Conservation (phyloP, 1,140 invertebrate genomes). For the Adelges cooleyi region DNA sequence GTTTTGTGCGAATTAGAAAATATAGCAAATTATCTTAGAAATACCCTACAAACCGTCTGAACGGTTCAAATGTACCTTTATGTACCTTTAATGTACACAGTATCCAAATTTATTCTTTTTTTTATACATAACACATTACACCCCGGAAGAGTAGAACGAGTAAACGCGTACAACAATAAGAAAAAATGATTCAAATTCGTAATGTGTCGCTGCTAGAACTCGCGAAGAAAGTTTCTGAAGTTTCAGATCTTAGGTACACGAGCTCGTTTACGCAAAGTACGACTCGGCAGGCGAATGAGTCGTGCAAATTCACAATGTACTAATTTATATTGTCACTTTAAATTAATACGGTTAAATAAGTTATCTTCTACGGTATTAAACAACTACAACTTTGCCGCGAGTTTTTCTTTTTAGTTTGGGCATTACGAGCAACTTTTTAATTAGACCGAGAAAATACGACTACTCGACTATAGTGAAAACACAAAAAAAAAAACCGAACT, state of each 20-base stretch:
- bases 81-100: too few relatives aligned
- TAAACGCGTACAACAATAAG: too few relatives aligned
- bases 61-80: too few relatives aligned
- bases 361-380: neutral
- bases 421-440: too few relatives aligned
- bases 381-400: neutral
- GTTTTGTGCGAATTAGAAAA: too few relatives aligned
- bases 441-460: neutral
- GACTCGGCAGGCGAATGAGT: neutral
- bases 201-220: neutral
- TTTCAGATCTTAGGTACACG: neutral
- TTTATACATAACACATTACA: too few relatives aligned
- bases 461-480: too few relatives aligned
- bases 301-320: neutral
- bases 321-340: neutral
- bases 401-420: neutral
- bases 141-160: too few relatives aligned
- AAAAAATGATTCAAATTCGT: neutral
- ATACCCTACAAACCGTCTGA: too few relatives aligned
- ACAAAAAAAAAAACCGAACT: too few relatives aligned
- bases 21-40: too few relatives aligned
- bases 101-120: too few relatives aligned
- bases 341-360: slow-evolving; percentile 6
- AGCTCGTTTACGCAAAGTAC: neutral
- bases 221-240: neutral